Evolutionary conservation across 2,113 vertebrate species (phyloP).

Genomic region (Solea senegalensis): DNA sequence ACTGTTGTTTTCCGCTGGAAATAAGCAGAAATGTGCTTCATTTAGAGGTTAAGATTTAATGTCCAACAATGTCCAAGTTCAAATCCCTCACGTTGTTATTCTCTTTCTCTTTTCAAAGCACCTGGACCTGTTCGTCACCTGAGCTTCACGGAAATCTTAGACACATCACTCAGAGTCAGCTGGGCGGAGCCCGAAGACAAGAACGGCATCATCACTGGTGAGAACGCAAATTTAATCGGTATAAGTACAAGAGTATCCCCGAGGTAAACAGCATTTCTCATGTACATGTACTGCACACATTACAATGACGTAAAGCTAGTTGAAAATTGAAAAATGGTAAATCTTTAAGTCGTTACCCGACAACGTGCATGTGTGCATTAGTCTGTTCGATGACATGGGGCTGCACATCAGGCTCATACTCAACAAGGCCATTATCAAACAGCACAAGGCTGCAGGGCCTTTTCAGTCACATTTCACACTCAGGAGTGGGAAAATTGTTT

Average conservation of each 20-base stretch:
- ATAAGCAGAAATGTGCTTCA: too few species aligned
- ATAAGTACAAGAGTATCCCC: not conserved
- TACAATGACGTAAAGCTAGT: not conserved
- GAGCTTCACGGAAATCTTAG: conserved; percentile 96
- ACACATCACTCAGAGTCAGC: conserved; percentile 95
- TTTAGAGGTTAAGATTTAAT: too few species aligned
- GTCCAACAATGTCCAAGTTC: too few species aligned
- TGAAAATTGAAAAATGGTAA: too few species aligned
- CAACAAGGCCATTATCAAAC: not conserved
- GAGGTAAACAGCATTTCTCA: not conserved
- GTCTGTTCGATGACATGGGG: not conserved
- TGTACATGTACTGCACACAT: not conserved
- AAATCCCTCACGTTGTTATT: too few species aligned
- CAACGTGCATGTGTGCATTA: not conserved
- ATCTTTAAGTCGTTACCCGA: not conserved
- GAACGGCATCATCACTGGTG: conserved; percentile 92
- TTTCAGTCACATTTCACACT: conserved; percentile 25
- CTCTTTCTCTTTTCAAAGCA: conserved; percentile 69
- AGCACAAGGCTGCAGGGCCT: conserved; percentile 11
- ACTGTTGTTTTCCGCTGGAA: too few species aligned
- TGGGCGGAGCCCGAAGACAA: conserved; percentile 94
- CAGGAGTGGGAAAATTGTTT: conserved; percentile 32
- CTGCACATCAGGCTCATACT: conserved; percentile 34
- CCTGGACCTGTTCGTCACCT: conserved; percentile 91
- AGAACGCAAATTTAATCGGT: conserved; percentile 23